A percentile compares a stretch with the other conserved stretches of the same genome.
phyloP scores from a whole-genome alignment of 1,140 invertebrate species.

The Anagrus nilaparvatae region DNA sequence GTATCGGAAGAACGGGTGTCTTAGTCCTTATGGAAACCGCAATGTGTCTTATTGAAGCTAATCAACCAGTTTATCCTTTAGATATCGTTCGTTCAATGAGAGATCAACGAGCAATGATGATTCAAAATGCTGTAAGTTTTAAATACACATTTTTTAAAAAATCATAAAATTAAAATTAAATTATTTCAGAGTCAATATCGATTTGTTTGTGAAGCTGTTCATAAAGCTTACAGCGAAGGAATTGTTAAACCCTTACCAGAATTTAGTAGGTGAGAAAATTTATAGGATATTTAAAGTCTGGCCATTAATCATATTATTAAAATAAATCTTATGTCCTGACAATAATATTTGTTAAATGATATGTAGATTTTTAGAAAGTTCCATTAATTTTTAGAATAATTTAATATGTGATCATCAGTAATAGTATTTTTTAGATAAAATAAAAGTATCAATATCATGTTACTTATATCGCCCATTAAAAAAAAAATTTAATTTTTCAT shows the following conservation, averaged over 20 bases:
- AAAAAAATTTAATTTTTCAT: too few species aligned
- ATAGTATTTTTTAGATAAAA: too few species aligned
- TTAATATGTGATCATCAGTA: too few species aligned
- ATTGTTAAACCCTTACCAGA: slow-evolving; percentile 51
- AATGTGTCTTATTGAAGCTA: slow-evolving; percentile 83
- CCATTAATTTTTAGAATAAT: too few species aligned
- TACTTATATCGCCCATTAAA: too few species aligned
- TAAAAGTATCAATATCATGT: too few species aligned
- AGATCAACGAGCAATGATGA: slow-evolving; percentile 94
- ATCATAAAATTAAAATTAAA: slow-evolving; percentile 15
- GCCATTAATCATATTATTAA: slow-evolving; percentile 7
- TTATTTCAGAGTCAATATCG: slow-evolving; percentile 87
- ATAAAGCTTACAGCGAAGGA: slow-evolving; percentile 70
- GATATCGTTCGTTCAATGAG: slow-evolving; percentile 91
- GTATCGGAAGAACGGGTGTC: slow-evolving; percentile 94
- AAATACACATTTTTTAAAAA: slow-evolving; percentile 3
- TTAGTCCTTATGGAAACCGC: slow-evolving; percentile 97
- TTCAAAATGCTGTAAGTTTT: slow-evolving; percentile 94
- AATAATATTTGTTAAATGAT: slow-evolving; percentile 28
- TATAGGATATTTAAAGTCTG: slow-evolving; percentile 3
- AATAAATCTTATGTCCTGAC: slow-evolving; percentile 23
- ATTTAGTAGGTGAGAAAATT: slow-evolving; percentile 39
- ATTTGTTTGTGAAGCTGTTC: slow-evolving; percentile 95
- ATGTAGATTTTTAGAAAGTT: too few species aligned
- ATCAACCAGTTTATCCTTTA: slow-evolving; percentile 91